Conservation (phyloP, 2,888 invertebrate genomes). For the Girardia tigrina region DNA sequence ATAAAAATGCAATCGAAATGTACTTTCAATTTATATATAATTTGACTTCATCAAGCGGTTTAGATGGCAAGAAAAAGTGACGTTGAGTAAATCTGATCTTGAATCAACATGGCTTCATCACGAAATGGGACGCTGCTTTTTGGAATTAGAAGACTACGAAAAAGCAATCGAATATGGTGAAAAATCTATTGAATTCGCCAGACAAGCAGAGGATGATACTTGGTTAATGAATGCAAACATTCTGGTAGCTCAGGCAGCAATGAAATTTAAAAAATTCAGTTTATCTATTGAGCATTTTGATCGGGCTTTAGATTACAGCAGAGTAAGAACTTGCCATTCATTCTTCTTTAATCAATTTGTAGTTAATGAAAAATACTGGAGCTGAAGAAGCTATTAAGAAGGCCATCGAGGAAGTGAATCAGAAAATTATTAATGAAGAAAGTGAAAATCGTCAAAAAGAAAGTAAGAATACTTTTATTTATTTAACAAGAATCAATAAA, state of each 20-base stretch:
- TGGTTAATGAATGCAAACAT: constrained; percentile 39
- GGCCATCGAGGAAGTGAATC: constrained; percentile 46
- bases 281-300: constrained; percentile 45
- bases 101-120: constrained; percentile 52
- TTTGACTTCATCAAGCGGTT: not conserved
- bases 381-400: constrained; percentile 46
- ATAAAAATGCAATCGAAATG: constrained; percentile 48
- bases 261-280: constrained; percentile 37
- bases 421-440: constrained; percentile 37
- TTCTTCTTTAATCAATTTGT: constrained; percentile 16
- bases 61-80: constrained; percentile 49
- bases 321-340: constrained; percentile 38
- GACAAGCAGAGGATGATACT: constrained; percentile 35
- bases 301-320: constrained; percentile 44
- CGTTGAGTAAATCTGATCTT: constrained; percentile 46
- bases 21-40: constrained; percentile 38
- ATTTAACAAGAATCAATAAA: too few relatives aligned
- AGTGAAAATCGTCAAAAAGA: constrained; percentile 34
- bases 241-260: constrained; percentile 36
- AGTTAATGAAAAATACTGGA: constrained; percentile 39
- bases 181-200: constrained; percentile 34
- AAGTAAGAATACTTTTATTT: too few relatives aligned
- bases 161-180: constrained; percentile 34
- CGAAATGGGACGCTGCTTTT: constrained; percentile 51
- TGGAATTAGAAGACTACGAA: constrained; percentile 44